These are phyloP conservation scores for Diphyllodes magnificus DNA, from an alignment of 2,113 vertebrate genomes.

Conservation along the genomic window DNA sequence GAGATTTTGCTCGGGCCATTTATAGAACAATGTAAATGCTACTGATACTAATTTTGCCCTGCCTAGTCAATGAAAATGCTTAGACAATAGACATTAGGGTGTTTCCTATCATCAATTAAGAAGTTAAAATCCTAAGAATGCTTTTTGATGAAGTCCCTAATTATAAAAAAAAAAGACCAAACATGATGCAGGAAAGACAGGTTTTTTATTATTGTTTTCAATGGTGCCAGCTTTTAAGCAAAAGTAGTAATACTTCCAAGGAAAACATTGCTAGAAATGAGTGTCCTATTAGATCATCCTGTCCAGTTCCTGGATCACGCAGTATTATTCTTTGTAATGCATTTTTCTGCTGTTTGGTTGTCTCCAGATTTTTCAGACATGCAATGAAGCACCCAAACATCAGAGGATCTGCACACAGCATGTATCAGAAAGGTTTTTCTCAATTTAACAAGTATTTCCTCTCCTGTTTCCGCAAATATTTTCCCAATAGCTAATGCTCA, in stretches of 20 bases:
- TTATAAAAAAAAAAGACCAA: not conserved
- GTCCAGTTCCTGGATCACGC: not conserved
- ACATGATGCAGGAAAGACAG: not conserved
- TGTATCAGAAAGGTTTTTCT: not conserved
- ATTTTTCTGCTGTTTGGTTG: not conserved
- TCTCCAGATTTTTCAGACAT: not conserved
- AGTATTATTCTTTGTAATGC: not conserved
- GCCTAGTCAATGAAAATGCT: not conserved
- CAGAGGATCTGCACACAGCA: not conserved
- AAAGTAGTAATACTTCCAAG: not conserved
- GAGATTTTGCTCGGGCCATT: slow-evolving; percentile 57
- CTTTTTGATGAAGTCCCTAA: not conserved
- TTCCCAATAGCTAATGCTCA: not conserved
- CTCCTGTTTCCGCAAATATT: not conserved
- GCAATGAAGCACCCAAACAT: not conserved
- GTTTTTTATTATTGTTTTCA: not conserved
- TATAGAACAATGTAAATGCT: slow-evolving; percentile 55
- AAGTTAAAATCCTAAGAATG: not conserved
- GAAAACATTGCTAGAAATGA: not conserved
- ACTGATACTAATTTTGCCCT: slow-evolving; percentile 56
- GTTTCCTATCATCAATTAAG: not conserved
- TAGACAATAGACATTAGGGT: slow-evolving; percentile 1
- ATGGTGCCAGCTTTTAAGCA: not conserved
- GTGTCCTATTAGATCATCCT: not conserved
- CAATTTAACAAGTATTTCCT: not conserved